These are phyloP conservation scores for Cloeon dipterum DNA, from an alignment of 2,888 invertebrate genomes.

Conservation along the genomic window DNA sequence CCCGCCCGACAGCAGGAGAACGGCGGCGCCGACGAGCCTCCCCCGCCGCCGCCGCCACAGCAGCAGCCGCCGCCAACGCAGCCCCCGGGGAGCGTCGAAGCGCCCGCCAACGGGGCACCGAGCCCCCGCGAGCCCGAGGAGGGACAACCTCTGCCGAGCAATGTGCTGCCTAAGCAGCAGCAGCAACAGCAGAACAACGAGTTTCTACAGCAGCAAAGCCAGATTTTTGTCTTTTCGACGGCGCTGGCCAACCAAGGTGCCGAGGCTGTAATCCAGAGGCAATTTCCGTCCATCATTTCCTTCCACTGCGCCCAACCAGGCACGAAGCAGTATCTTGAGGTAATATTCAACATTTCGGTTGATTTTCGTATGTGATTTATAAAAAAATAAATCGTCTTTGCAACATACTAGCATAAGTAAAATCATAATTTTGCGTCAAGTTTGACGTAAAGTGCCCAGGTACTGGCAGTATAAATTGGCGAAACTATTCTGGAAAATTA, in stretches of 20 bases:
- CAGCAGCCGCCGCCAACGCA: too few relatives aligned
- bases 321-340: slow-evolving; percentile 86
- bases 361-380: too few relatives aligned
- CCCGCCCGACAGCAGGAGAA: too few relatives aligned
- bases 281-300: slow-evolving; percentile 76
- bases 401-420: too few relatives aligned
- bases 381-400: too few relatives aligned
- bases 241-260: slow-evolving; percentile 85
- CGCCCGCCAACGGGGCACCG: slow-evolving; percentile 7
- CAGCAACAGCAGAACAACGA: slow-evolving; percentile 63
- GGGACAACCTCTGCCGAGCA: slow-evolving; percentile 50
- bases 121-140: slow-evolving; percentile 14
- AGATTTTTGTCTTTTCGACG: slow-evolving; percentile 94
- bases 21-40: too few relatives aligned
- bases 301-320: slow-evolving; percentile 90
- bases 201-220: slow-evolving; percentile 89
- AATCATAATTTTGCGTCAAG: too few relatives aligned
- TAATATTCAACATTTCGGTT: slow-evolving; percentile 17
- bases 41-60: too few relatives aligned
- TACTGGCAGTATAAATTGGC: too few relatives aligned
- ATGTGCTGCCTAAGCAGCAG: slow-evolving; percentile 51
- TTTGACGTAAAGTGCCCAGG: too few relatives aligned
- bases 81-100: too few relatives aligned
- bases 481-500: too few relatives aligned
- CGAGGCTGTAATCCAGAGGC: slow-evolving; percentile 71